Base-by-base conservation (phyloP, 2,797 vertebrate species). In the Typhlichthys subterraneus region DNA sequence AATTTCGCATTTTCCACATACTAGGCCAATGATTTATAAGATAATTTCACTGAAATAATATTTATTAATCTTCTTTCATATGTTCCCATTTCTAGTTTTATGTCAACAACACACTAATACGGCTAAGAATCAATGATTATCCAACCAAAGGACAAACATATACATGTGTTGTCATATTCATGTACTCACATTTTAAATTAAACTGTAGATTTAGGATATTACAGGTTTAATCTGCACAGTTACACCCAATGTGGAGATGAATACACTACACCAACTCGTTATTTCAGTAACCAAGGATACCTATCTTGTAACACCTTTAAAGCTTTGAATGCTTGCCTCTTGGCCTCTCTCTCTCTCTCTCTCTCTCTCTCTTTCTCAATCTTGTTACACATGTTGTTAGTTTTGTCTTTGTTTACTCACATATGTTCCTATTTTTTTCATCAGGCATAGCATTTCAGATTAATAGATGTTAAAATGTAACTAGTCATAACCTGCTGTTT, bases 391-490 rank as follows among this genome's bases (percentile, higher is more conserved):
- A 5, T n/a, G 1, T 50, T 12, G n/a, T 12, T 5, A 12, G 6
- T 51, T 8, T 53, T 29, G 8, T 2, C 7, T 23, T 8, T 53
- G 19, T 19, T 19, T 12, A 10, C 19, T 78, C 76, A 75, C 69
- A 63, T 62, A 52, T 54, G 72, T 70, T 23, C 19, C 19, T 76
- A 66, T 9, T 62, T 73, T 75, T 74, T 59, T 73, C 60, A 12
- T 23, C 2, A 23, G 19, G 19, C 19, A 2, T 23, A 23, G 19
- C 19, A 23, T 73, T 64, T 57, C 53, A 63, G 70, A 69, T 67
- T 68, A 73, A 81, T 65, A 63, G 61, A 66, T 58, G 74, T 68
- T 71, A 74, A 80, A 74, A 73, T 57, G 69, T 49, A 17, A 14
- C 10, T 63, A 65, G 2, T 31, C 59, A 4, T 14, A 69, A 79